Evolutionary conservation across 2,888 invertebrate genomes (phyloP).

Genomic region (Cephalotes varians): DNA sequence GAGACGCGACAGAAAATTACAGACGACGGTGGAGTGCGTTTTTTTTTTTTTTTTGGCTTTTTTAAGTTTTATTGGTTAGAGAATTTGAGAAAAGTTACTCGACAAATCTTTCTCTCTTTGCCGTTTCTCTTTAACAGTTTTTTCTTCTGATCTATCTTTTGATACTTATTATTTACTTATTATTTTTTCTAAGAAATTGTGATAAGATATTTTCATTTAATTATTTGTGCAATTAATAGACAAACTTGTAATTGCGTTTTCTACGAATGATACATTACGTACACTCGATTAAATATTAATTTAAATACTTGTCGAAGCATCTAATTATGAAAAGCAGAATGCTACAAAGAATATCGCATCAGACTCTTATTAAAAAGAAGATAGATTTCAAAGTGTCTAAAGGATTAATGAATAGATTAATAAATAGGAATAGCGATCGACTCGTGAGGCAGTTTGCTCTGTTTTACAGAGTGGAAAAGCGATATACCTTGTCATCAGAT

Average conservation of each 20-base stretch:
- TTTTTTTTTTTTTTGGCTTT: not conserved
- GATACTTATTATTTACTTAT: not conserved
- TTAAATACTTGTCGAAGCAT: not conserved
- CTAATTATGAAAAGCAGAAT: not conserved
- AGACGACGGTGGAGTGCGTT: constrained; percentile 2
- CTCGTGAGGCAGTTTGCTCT: not conserved
- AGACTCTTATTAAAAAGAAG: not conserved
- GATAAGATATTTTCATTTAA: not conserved
- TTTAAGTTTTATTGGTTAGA: constrained; percentile 3
- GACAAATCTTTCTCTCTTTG: constrained; percentile 6
- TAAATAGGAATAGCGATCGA: not conserved
- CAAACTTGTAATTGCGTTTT: not conserved
- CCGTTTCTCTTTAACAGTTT: not conserved
- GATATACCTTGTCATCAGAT: constrained; percentile 24
- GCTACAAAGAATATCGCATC: not conserved
- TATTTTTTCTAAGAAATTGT: not conserved
- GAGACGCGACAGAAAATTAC: constrained; percentile 37
- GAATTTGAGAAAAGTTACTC: constrained; percentile 41
- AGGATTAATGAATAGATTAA: not conserved
- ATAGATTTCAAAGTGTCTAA: not conserved
- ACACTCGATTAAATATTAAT: not conserved
- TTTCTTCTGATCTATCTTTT: not conserved
- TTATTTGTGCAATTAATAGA: not conserved
- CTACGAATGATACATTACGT: not conserved
- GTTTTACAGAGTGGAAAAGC: constrained; percentile 26